Evolutionary conservation across 92 coral and sea anemone genomes (phyloP).

Genomic region (Chrysogorgia sp.): DNA sequence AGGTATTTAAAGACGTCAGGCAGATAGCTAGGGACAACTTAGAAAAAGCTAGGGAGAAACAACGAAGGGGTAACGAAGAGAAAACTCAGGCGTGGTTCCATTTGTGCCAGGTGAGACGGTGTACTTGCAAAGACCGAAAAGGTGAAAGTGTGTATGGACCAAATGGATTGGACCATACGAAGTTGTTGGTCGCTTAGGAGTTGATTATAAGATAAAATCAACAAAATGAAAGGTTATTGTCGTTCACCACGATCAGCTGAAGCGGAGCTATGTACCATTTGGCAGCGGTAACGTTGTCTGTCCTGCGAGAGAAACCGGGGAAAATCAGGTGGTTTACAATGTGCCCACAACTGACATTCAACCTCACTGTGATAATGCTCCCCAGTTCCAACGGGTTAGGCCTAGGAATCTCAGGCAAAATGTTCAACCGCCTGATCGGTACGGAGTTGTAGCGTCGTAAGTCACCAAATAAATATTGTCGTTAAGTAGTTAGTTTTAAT

Average conservation of each 20-base stretch:
- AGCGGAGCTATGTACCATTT: conserved; percentile 43
- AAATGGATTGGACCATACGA: conserved; percentile 60
- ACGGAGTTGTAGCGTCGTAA: no score
- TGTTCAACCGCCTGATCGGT: no score
- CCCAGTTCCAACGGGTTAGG: no score
- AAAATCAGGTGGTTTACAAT: conserved; percentile 47
- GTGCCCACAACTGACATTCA: conserved; percentile 11
- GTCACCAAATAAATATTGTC: no score
- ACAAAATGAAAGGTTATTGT: conserved; percentile 39
- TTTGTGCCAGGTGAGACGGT: conserved; percentile 44
- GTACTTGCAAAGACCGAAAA: conserved; percentile 44
- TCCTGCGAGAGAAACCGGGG: no score
- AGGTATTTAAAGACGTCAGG: conserved; percentile 18
- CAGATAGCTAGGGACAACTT: conserved; percentile 6
- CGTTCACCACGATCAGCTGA: conserved; percentile 55
- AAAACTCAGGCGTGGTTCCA: conserved; percentile 14
- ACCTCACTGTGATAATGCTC: no score
- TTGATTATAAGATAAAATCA: conserved; percentile 46
- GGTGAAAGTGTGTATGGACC: conserved; percentile 56
- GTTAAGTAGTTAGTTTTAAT: no score
- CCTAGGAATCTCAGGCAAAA: no score
- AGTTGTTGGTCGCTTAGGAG: conserved; percentile 42
- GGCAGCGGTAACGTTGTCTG: conserved; percentile 49
- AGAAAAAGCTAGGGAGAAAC: conserved; percentile 17
- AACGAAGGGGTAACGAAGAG: background rate